Base-by-base conservation (phyloP, 2,797 vertebrate genomes). In the Geotria australis region DNA sequence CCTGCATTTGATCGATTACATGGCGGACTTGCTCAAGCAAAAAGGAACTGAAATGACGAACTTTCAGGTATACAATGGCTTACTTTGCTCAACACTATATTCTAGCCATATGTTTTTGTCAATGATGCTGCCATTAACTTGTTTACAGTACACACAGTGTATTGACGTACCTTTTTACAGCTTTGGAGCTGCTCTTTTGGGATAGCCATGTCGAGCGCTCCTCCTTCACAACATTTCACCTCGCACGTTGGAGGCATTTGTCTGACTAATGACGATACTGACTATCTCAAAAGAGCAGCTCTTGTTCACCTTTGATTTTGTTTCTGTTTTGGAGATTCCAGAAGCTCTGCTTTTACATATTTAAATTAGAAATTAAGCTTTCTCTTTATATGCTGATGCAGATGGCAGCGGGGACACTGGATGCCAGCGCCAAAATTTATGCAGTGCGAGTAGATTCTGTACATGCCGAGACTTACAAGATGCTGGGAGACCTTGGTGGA, bases 381-480 rank as follows among this genome's bases (percentile, higher is more conserved):
- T 24, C n/a, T n/a, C n/a, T 24, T 24, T 38, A 38, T 38, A 24
- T 38, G 24, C 24, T 24, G 38, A 38, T 38, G 24, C 58, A 98
- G 91, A 70, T 95, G 11, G 88, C 83, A 7, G 86, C 85, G 0
- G 83, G 85, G 1, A 84, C 85, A 1, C 66, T 98, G 58, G 88
- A 98, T 46, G 91, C 91, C 63, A 88, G 88, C 2, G 82, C 79
- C 1, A 98, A 98, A 70, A 98, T 96, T 62, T 98, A 98, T 2
- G 79, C 91, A 0, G 76, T 84, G 56, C 73, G 88, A 1, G 86
- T 98, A n/a, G 91, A 98, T 56, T 79, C 73, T 0, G 76, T 98
- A 13, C 82, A 96, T 8, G 73, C 81, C 2, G 85, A 91, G 46
- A 68, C 80, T 5, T 98, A 85, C 74, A 76, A 66, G 61, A 79